These are phyloP conservation scores for Arnoldichthys spilopterus DNA, from an alignment of 2,797 vertebrate genomes.

Conservation along the genomic window DNA sequence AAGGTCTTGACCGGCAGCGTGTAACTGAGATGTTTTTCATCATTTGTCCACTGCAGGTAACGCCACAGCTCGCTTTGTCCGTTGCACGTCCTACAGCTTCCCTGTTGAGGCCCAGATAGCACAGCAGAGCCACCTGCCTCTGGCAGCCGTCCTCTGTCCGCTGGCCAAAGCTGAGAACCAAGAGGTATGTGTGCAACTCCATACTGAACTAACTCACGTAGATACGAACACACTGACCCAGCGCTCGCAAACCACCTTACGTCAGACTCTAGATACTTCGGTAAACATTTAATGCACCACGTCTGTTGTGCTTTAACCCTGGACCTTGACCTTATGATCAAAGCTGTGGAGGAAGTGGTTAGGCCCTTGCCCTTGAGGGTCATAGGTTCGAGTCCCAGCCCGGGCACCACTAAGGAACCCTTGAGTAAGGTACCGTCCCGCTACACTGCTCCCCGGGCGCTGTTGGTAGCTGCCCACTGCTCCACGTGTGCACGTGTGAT, in stretches of 20 bases:
- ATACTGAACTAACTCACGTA: background rate
- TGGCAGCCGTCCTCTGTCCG: constrained; percentile 77
- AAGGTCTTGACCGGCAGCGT: background rate
- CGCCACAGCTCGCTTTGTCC: constrained; percentile 72
- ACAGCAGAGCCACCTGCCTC: constrained; percentile 75
- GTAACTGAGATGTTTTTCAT: background rate
- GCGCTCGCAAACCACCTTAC: background rate
- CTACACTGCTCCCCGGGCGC: too few species aligned
- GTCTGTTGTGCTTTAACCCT: too few species aligned
- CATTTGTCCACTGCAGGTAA: constrained; percentile 64
- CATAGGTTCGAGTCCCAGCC: too few species aligned
- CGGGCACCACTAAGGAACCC: too few species aligned
- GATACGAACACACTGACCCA: background rate
- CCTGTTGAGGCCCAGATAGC: constrained; percentile 73
- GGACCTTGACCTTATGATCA: too few species aligned
- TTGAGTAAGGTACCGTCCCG: too few species aligned
- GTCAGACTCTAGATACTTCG: too few species aligned
- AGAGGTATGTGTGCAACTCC: constrained; percentile 48
- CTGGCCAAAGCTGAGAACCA: constrained; percentile 59
- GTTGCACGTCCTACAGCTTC: constrained; percentile 76
- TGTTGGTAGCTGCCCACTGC: too few species aligned
- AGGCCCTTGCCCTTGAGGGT: too few species aligned
- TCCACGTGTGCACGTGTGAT: too few species aligned
- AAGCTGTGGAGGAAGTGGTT: too few species aligned
- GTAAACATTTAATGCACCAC: too few species aligned